Base-by-base conservation (phyloP, 2,888 invertebrate species). In the Alloplasta piceator region DNA sequence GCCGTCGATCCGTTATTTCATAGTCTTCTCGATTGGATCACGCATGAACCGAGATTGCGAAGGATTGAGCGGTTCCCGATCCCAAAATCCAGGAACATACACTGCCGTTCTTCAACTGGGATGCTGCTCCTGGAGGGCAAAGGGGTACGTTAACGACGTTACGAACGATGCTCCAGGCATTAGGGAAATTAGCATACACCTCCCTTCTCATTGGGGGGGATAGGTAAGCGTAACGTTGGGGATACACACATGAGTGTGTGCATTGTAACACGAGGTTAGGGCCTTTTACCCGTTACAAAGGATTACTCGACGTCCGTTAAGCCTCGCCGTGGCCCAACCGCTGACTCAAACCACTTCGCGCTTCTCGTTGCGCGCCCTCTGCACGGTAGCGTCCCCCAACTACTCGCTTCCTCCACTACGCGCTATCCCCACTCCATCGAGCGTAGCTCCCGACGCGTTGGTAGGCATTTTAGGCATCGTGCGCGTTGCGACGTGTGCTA, bases 121-220 rank as follows among this genome's bases (percentile, higher is more conserved):
- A 41, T 41, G 12, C 36, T 50, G 50, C 63, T 70, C 64, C 9
- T 46, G 56, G 16, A 12, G 39, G 58, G 58, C 16, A 58, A 7
- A 46, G 52, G 38, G 58, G 7, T 14, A 55, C 70, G 75, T 68
- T 84, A 85, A 85, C 83, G 80, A 83, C 78, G 83, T 84, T 84
- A 84, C 82, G 80, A 85, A 85, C 82, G 80, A 78, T 71, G 72
- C 72, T 81, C 68, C 36, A 5, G 80, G 84, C 78, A 84, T 84
- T 85, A 84, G 68, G 77, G 74, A 84, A 84, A 85, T 85, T 84
- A 85, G 83, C 84, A 84, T 84, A 82, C 75, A 83, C 81, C 81
- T 78, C 70, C 78, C 39, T 70, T 78, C 75, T 60, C 78, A 64
- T 39, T 55, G 61, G 60, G 58, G 60, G 66, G 55, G 61, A 43